Evolutionary conservation across 2,797 vertebrate species (phyloP), one percentile per base, ranked within the genome.

Genomic region (Sylvilagus floridanus): DNA sequence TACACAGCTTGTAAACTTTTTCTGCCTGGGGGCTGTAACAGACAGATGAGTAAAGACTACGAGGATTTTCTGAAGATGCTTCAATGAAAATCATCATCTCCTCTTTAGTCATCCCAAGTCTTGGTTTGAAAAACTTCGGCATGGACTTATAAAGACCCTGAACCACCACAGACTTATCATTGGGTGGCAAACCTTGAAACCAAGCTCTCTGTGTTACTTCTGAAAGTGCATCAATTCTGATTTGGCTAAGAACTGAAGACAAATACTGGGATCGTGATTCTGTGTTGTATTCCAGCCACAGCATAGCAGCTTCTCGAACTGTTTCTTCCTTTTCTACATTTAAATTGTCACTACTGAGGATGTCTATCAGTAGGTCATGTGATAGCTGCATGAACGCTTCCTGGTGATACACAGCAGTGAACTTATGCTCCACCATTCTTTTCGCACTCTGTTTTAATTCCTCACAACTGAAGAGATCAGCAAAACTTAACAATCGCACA

Each of bases 281-380:
- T 10, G 99, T 99, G 98, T 99, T 99, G 97, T 99, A 99, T 97
- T 99, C 99, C 88, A 99, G 98, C 99, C 99, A 99, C 77, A 99
- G 97, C 99, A 99, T 99, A 77, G 99, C 99, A 19, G 99, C 99
- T 98, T 99, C 99, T 0, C 99, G 99, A 87, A 99, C 99, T 0
- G 99, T 99, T 98, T 99, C 99, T 97, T 99, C 99, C 97, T 99
- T 99, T 97, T 99, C 99, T 96, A 99, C 99, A 6, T 99, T 99
- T 97, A 99, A 98, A 97, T 99, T 99, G 99, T 99, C 99, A 91
- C 99, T 99, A 98, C 99, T 99, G 97, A 99, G 98, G 94, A 99
- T 98, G 97, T 99, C 99, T 87, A 99, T 98, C 95, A 99, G 98
- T 50, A 99, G 98, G 93, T 99, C 99, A 52, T 99, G 99, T 30